Evolutionary conservation across 1,140 invertebrate species (phyloP).

Genomic region (Lutraria rhynchaena): DNA sequence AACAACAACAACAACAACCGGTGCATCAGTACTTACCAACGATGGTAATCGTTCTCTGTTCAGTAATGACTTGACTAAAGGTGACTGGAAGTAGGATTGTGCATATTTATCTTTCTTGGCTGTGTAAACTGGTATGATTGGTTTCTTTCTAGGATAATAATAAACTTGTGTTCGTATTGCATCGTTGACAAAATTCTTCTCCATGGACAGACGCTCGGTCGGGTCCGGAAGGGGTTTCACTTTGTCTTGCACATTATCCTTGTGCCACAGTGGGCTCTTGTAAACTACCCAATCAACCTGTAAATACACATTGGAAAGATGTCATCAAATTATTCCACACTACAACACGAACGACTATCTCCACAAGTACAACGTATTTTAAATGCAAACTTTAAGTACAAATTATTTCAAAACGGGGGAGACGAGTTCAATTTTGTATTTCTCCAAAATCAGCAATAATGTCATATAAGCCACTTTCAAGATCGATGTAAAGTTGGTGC

Average conservation of each 20-base stretch:
- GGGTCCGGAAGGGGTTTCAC: slow-evolving; percentile 60
- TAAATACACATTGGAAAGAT: no score
- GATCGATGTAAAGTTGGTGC: no score
- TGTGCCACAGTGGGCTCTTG: slow-evolving; percentile 66
- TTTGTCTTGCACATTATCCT: slow-evolving; percentile 57
- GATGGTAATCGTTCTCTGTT: slow-evolving; percentile 28
- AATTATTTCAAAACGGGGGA: not conserved
- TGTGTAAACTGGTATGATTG: slow-evolving; percentile 75
- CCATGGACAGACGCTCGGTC: slow-evolving; percentile 42
- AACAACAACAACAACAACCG: not conserved
- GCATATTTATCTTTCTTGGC: slow-evolving; percentile 72
- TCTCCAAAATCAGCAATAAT: no score
- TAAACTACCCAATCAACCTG: slow-evolving; percentile 67
- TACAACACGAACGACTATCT: not conserved
- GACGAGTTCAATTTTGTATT: no score
- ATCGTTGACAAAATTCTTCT: slow-evolving; percentile 67
- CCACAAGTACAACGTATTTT: not conserved
- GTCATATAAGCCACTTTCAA: no score
- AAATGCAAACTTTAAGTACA: not conserved
- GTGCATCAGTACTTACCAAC: slow-evolving; percentile 20
- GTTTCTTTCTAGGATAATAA: slow-evolving; percentile 55
- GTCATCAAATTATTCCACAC: no score
- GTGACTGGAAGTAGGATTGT: slow-evolving; percentile 75
- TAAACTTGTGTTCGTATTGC: slow-evolving; percentile 63
- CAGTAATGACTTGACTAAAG: slow-evolving; percentile 67